Base-by-base conservation (phyloP, 2,113 vertebrate species). In the Pholis gunnellus region DNA sequence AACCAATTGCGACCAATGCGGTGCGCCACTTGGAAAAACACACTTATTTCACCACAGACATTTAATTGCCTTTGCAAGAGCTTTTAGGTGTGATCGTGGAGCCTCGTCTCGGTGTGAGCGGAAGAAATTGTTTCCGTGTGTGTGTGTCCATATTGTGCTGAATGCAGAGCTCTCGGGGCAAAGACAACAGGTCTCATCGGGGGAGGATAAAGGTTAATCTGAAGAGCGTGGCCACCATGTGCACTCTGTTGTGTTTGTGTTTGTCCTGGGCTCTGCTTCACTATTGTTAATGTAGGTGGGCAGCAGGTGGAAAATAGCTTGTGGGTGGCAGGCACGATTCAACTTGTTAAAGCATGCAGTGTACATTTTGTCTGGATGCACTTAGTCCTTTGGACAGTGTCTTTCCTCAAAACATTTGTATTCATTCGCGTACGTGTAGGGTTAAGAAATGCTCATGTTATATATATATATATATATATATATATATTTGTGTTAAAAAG, bases 271-370 rank as follows among this genome's bases (percentile, higher is more conserved):
- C 84, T 92, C 65, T 86, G 86, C 86, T 77, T 74, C 86, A 86
- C 89, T 91, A 88, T 93, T 94, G 93, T 92, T 86, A 79, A 83
- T 88, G 84, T 77, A 87, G 88, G 91, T 93, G 87, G 91, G 87
- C 93, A 88, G 92, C 92, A 93, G 93, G 90, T 94, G 93, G 79
- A 85, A 90, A 84, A 89, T 77, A 85, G 86, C 80, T 81, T 70
- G 93, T 93, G 92, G 93, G 92, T 84, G 91, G 87, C 79, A 76
- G 77, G 77, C 92, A 89, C 75, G 90, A 91, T 74, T 88, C 81
- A 38, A 88, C 87, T 83, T 76, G 89, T 75, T 87, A 34, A 61
- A 87, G 78, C 77, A 48, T 63, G 38, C 31, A 72, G 64, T 68
- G 71, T 73, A 72, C 79, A 92, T 92, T 54, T 90, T 67, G 79